These are phyloP conservation scores for Heteropelma amictum DNA, from an alignment of 2,888 invertebrate species.

Conservation along the genomic window DNA sequence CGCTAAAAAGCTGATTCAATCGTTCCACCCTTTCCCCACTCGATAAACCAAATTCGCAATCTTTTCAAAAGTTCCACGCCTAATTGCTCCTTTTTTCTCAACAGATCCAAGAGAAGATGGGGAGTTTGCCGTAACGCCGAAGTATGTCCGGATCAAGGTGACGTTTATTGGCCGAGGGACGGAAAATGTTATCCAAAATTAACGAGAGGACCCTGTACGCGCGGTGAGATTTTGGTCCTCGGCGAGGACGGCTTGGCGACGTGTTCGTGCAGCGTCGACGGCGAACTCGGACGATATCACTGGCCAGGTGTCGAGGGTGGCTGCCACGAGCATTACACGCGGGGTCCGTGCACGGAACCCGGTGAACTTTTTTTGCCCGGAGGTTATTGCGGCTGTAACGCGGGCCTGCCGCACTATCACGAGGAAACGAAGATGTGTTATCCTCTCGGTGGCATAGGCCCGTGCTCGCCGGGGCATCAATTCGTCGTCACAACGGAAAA, in stretches of 20 bases:
- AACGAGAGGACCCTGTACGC: slow-evolving; percentile 87
- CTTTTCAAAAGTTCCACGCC: too few species aligned
- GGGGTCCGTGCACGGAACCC: slow-evolving; percentile 87
- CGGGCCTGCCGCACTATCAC: slow-evolving; percentile 87
- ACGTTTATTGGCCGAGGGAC: slow-evolving; percentile 88
- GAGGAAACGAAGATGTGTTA: slow-evolving; percentile 85
- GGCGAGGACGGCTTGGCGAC: slow-evolving; percentile 83
- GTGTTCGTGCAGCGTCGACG: slow-evolving; percentile 82
- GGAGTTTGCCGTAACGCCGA: slow-evolving; percentile 86
- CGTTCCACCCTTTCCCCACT: too few species aligned
- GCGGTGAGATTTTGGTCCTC: slow-evolving; percentile 84
- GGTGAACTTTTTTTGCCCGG: slow-evolving; percentile 89
- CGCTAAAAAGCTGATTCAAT: too few species aligned
- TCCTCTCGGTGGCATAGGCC: slow-evolving; percentile 87
- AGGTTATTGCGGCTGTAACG: slow-evolving; percentile 86
- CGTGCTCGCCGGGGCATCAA: slow-evolving; percentile 86
- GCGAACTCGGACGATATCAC: slow-evolving; percentile 80
- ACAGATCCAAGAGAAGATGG: slow-evolving; percentile 82
- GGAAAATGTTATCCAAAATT: slow-evolving; percentile 86
- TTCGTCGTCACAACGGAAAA: slow-evolving; percentile 80
- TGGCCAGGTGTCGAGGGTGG: slow-evolving; percentile 82
- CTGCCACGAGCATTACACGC: slow-evolving; percentile 89
- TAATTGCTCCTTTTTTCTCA: background rate
- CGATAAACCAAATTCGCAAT: too few species aligned
- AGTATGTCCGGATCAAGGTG: slow-evolving; percentile 82